A percentile compares a stretch with the other conserved stretches of the same genome.
Conservation (phyloP, 2,797 vertebrate genomes). For the Furcifer pardalis region DNA sequence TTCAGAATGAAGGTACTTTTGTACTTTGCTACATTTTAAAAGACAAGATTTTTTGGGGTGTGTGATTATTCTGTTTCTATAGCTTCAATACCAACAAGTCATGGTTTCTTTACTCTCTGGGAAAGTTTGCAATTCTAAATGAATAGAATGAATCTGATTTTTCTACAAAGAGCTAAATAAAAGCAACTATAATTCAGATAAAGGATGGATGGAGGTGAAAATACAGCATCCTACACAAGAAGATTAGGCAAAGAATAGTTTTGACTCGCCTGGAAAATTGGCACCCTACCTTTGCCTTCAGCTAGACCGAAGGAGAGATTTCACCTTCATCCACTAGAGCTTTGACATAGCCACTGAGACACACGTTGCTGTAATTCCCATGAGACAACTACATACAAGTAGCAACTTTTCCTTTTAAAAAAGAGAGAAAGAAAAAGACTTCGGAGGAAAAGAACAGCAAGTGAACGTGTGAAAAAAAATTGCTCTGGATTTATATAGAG, state of each 20-base stretch:
- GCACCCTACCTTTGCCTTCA: not conserved
- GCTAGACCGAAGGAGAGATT: not conserved
- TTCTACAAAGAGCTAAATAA: not conserved
- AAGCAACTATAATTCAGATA: not conserved
- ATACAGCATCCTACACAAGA: not conserved
- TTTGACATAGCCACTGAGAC: constrained; percentile 1
- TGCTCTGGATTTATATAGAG: not conserved
- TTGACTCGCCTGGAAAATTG: not conserved
- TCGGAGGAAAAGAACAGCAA: not conserved
- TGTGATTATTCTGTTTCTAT: not conserved
- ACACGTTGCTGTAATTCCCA: not conserved
- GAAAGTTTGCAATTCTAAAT: not conserved
- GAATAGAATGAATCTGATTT: constrained; percentile 5
- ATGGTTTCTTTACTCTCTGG: rapidly evolving
- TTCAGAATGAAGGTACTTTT: not conserved
- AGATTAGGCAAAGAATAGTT: not conserved
- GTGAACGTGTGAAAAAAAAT: not conserved
- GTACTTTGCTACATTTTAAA: not conserved
- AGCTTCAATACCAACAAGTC: constrained; percentile 2
- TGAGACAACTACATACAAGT: not conserved
- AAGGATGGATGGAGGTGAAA: not conserved
- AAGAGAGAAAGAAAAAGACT: no score
- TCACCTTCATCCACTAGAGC: not conserved
- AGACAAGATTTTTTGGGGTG: not conserved
- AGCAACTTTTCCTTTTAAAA: not conserved